A percentile compares a stretch with the other conserved stretches of the same genome.
Evolutionary conservation across 2,113 vertebrate genomes (phyloP).

Genomic region (Microcebus lehilahytsara): DNA sequence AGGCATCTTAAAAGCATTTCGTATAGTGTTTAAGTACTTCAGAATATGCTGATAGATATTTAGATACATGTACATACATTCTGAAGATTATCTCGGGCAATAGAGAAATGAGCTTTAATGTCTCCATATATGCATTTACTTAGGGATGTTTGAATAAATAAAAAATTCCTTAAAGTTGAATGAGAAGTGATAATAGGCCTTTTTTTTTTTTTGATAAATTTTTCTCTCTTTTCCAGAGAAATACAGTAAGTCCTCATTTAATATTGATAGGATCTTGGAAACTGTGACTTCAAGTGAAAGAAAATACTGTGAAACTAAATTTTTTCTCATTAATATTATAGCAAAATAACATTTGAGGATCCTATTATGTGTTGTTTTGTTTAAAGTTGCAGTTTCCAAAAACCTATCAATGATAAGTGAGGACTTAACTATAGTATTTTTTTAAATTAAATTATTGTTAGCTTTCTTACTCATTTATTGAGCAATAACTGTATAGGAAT

Average conservation of each 20-base stretch:
- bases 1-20: not conserved
- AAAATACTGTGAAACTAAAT: not conserved
- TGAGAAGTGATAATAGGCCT: not conserved
- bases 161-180: constrained; percentile 3
- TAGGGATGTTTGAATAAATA: not conserved
- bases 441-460: not conserved
- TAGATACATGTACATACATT: not conserved
- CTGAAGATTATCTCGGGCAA: not conserved
- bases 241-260: too few species aligned
- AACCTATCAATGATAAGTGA: not conserved
- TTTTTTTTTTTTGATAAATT: not conserved
- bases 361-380: not conserved
- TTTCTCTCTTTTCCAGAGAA: not conserved
- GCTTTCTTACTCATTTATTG: not conserved
- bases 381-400: not conserved
- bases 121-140: not conserved
- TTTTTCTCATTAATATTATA: not conserved
- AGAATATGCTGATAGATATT: not conserved
- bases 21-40: not conserved
- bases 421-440: not conserved
- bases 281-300: not conserved
- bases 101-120: not conserved
- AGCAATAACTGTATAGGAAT: not conserved
- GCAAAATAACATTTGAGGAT: not conserved
- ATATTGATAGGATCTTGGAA: too few species aligned